These are phyloP conservation scores for Crenuchus spilurus DNA, from an alignment of 2,797 vertebrate genomes.

Conservation along the genomic window DNA sequence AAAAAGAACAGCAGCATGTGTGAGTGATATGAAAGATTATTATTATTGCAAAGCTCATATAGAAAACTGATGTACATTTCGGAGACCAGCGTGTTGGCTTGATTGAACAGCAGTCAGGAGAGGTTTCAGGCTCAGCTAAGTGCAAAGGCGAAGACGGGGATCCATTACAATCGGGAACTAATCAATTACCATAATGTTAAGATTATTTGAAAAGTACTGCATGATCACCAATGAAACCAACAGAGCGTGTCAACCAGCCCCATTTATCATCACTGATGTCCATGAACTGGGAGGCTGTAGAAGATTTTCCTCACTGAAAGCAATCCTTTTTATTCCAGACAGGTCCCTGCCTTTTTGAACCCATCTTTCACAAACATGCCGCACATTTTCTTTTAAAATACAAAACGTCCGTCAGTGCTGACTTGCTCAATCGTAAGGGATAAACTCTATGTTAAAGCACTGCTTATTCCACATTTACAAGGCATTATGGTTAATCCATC, in stretches of 20 bases:
- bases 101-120: neutral
- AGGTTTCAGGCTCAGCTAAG: constrained; percentile 9
- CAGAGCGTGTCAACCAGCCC: constrained; percentile 3
- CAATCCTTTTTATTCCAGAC: constrained; percentile 21
- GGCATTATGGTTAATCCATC: neutral
- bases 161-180: constrained; percentile 23
- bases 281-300: constrained; percentile 13
- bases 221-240: constrained; percentile 22
- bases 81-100: neutral
- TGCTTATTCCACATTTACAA: neutral
- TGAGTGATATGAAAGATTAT: neutral
- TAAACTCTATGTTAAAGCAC: neutral
- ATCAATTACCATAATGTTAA: constrained; percentile 21
- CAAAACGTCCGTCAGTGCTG: neutral
- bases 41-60: neutral
- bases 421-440: neutral
- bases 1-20: neutral
- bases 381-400: neutral
- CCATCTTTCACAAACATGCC: neutral
- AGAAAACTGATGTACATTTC: constrained; percentile 5
- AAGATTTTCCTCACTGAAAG: constrained; percentile 17
- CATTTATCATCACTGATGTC: constrained; percentile 25
- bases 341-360: constrained; percentile 10
- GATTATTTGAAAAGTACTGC: constrained; percentile 28
- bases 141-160: constrained; percentile 9